These are phyloP conservation scores for Cygnus buccinator DNA, from an alignment of 2,113 vertebrate genomes.

Conservation along the genomic window DNA sequence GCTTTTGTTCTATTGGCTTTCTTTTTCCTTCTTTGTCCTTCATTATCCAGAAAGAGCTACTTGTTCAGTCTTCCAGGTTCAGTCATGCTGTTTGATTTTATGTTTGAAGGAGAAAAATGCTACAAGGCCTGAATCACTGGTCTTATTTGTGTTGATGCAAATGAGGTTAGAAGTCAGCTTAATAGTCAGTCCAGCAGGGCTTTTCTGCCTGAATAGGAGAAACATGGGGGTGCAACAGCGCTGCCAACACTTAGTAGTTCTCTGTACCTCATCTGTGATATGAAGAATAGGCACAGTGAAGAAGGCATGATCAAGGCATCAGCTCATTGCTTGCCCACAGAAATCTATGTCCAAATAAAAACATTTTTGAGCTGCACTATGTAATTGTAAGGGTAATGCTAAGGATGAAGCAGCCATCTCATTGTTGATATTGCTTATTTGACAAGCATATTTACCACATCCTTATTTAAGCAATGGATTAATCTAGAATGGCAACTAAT, in stretches of 20 bases:
- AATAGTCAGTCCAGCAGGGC: neutral
- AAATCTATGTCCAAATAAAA: neutral
- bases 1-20: neutral
- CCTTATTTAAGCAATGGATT: neutral
- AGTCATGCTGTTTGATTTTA: conserved; percentile 20
- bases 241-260: neutral
- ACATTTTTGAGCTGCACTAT: neutral
- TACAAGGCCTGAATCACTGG: neutral
- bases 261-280: neutral
- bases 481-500: neutral
- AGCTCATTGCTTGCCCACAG: neutral
- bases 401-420: neutral
- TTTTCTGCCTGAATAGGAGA: neutral
- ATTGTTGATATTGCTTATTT: neutral
- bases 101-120: neutral
- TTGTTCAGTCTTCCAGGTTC: neutral
- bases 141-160: conserved; percentile 20
- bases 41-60: neutral
- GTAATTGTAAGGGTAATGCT: neutral
- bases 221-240: neutral
- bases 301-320: neutral
- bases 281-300: neutral
- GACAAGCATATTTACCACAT: neutral
- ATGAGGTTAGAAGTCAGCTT: conserved; percentile 17
- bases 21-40: neutral